Evolutionary conservation across 1,140 invertebrate species (phyloP), one percentile per base, ranked within the genome.

Genomic region (Thaumatotibia leucotreta): DNA sequence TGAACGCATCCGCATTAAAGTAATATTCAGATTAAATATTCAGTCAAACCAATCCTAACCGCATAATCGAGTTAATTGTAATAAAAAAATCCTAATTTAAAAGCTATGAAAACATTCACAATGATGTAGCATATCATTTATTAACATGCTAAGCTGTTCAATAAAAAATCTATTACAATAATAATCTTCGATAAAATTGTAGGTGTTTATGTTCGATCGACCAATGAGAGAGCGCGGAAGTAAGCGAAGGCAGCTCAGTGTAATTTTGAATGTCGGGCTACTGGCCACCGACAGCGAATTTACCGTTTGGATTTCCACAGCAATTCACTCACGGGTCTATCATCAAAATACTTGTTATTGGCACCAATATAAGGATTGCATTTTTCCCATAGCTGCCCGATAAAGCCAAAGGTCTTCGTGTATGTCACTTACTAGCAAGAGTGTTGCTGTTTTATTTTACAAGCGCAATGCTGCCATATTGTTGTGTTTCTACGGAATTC

Each of bases 201-300:
- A 67, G 49, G 69, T 68, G 62, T 77, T 81, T 73, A 79, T 66
- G 68, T 67, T 27, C 65, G 4, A 22, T 62, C 61, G 32, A 72
- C 79, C 75, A 79, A 76, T 77, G 27, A 61, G 66, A 33, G 32
- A 11, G 5, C 64, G 39, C 61, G 50, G 45, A 69, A 10, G 24
- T 17, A 29, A 9, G 4, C 14, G 27, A 14, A 1, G 22, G 33
- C 14, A 45, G 39, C 14, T 39, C 39, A 52, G 29, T 4, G 22
- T 23, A 20, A 32, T 29, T 66, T 29, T 24, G 24, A 49, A 23
- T 61, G n/a, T 58, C n/a, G 24, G 17, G 14, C n/a, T 29, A 29
- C 52, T 17, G 52, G 24, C 24, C 52, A 58, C 23, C n/a, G 52
- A 58, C 23, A 24, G 22, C 20, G 49, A 52, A 52, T 52, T 52